phyloP scores from a whole-genome alignment of 1,140 invertebrate genomes.

The Nasonia giraulti region DNA sequence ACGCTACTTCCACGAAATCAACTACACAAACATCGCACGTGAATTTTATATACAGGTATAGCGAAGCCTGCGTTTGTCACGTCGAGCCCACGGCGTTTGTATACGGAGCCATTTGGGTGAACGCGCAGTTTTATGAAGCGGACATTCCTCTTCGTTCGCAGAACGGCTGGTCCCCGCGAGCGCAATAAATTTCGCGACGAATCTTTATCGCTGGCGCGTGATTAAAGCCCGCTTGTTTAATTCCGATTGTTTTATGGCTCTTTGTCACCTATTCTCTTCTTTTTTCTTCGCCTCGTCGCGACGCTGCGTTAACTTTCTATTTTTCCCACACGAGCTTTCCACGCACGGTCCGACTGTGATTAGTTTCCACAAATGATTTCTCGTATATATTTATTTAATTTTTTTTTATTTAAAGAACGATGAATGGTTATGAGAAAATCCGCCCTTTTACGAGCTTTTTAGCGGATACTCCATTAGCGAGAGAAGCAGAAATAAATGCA shows the following conservation, averaged over 20 bases:
- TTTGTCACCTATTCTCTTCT: too few relatives aligned
- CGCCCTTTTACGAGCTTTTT: too few relatives aligned
- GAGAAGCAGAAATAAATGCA: neutral
- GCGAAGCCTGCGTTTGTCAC: slow-evolving; percentile 18
- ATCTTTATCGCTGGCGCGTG: slow-evolving; percentile 38
- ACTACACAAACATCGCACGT: neutral
- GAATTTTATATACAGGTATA: neutral
- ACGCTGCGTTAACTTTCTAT: neutral
- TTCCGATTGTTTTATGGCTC: slow-evolving; percentile 38
- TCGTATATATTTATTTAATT: too few relatives aligned
- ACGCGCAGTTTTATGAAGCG: slow-evolving; percentile 32
- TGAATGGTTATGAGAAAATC: too few relatives aligned
- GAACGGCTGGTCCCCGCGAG: neutral
- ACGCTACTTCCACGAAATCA: neutral
- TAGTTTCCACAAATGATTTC: too few relatives aligned
- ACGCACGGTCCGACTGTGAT: too few relatives aligned
- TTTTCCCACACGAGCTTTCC: neutral
- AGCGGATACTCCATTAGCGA: neutral
- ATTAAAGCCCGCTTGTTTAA: slow-evolving; percentile 40
- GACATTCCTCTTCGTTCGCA: slow-evolving; percentile 31
- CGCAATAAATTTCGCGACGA: slow-evolving; percentile 35
- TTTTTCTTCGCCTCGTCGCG: neutral
- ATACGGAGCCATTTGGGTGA: slow-evolving; percentile 6
- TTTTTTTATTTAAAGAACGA: too few relatives aligned
- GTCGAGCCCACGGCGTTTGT: neutral